These are phyloP conservation scores for Mobula birostris DNA, from an alignment of 2,113 vertebrate genomes.

Conservation along the genomic window DNA sequence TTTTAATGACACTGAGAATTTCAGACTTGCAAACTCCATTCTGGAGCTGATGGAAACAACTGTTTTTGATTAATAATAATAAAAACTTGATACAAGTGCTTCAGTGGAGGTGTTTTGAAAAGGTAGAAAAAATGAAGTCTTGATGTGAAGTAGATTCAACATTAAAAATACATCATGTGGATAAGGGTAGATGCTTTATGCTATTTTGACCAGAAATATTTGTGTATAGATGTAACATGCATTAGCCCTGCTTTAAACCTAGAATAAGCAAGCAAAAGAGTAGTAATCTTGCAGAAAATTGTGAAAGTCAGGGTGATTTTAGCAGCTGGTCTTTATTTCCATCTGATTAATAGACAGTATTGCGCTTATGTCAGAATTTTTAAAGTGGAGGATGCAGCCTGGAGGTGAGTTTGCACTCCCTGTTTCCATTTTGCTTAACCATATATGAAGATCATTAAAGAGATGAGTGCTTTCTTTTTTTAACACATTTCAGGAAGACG, in stretches of 20 bases:
- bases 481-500: no score
- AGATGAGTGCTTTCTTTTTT: not conserved
- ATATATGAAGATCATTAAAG: not conserved
- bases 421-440: not conserved
- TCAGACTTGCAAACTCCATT: not conserved
- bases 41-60: not conserved
- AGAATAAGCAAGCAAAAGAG: not conserved
- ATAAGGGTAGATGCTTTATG: not conserved
- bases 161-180: not conserved
- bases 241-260: not conserved
- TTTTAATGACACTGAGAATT: not conserved
- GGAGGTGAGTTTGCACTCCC: not conserved
- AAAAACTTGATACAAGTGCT: not conserved
- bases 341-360: not conserved
- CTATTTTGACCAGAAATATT: not conserved
- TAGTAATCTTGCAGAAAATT: not conserved
- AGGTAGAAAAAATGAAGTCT: not conserved
- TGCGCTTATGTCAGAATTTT: not conserved
- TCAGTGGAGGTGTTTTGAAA: slow-evolving; percentile 15
- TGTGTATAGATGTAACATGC: not conserved
- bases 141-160: not conserved
- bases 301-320: not conserved
- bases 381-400: not conserved
- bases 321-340: not conserved
- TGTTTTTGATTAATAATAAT: not conserved